phyloP scores from a whole-genome alignment of 2,888 invertebrate genomes.

The Hipparchia sbordonii region DNA sequence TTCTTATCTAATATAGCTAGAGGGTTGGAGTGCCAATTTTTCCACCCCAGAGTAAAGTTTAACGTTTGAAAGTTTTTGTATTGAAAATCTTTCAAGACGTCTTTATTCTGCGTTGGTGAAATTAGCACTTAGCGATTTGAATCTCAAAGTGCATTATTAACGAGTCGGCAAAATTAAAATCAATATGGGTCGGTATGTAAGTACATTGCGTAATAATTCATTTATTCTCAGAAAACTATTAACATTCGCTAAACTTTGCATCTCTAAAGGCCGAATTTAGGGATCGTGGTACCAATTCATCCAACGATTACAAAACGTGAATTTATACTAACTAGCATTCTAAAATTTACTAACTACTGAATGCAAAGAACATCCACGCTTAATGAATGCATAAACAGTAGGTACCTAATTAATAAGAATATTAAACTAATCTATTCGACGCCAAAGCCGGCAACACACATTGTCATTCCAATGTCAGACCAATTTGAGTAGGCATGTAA shows the following conservation, averaged over 20 bases:
- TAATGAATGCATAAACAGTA: conserved; percentile 71
- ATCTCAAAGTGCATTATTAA: conserved; percentile 73
- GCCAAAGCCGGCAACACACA: conserved; percentile 62
- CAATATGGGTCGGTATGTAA: conserved; percentile 23
- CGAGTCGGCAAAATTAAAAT: conserved; percentile 52
- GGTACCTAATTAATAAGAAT: conserved; percentile 71
- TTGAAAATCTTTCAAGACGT: too few relatives aligned
- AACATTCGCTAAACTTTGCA: conserved; percentile 18
- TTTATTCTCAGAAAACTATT: conserved; percentile 16
- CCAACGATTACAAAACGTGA: conserved; percentile 61
- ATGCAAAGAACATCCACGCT: conserved; percentile 74
- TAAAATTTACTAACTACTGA: conserved; percentile 82
- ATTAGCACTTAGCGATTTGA: neutral
- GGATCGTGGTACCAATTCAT: conserved; percentile 36
- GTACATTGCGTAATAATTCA: conserved; percentile 22
- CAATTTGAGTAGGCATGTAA: neutral
- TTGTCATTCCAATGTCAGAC: conserved; percentile 29
- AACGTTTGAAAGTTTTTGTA: too few relatives aligned
- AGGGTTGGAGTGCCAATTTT: neutral
- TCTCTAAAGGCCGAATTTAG: conserved; percentile 31
- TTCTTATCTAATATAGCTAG: conserved; percentile 20
- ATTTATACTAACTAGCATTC: conserved; percentile 82
- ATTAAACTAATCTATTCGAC: conserved; percentile 74
- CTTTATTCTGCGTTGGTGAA: too few relatives aligned
- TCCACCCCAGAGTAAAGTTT: too few relatives aligned